Evolutionary conservation across 92 coral and sea anemone species (phyloP).

Genomic region (Phenganax marumi): DNA sequence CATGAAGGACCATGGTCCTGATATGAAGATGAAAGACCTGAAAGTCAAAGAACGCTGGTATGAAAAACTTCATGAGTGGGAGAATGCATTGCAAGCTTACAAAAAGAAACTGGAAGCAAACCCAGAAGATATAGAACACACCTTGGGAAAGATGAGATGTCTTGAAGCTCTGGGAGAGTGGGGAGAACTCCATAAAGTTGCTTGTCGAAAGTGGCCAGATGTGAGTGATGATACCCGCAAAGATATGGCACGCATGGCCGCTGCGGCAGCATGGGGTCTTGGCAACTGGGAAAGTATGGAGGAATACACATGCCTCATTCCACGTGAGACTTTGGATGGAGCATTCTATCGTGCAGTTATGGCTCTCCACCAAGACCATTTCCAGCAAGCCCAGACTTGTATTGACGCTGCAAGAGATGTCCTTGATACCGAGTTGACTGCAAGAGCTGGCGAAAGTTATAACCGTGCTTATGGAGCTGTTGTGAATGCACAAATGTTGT

Average conservation of each 20-base stretch:
- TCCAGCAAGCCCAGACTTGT: conserved; percentile 97
- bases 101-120: conserved; percentile 83
- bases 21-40: conserved; percentile 71
- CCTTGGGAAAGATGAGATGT: conserved; percentile 93
- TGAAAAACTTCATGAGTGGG: conserved; percentile 99
- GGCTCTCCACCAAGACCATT: conserved; percentile 89
- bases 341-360: conserved; percentile 96
- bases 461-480: conserved; percentile 99
- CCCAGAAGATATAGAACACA: conserved; percentile 76
- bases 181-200: conserved; percentile 95
- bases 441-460: conserved; percentile 99
- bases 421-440: conserved; percentile 93
- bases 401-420: conserved; percentile 96
- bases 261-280: conserved; percentile 98
- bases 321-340: conserved; percentile 94
- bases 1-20: conserved; percentile 86
- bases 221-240: conserved; percentile 92
- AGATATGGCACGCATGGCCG: conserved; percentile 99
- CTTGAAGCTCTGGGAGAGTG: conserved; percentile 98
- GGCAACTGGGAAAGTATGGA: conserved; percentile 99
- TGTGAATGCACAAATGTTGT: conserved; percentile 95
- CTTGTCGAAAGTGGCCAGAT: conserved; percentile 95
- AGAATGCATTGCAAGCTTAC: conserved; percentile 88
- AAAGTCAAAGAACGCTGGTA: conserved; percentile 99
- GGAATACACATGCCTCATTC: conserved; percentile 96